Evolutionary conservation across 2,888 invertebrate species (phyloP), one percentile per base, ranked within the genome.

Genomic region (Macaria notata): DNA sequence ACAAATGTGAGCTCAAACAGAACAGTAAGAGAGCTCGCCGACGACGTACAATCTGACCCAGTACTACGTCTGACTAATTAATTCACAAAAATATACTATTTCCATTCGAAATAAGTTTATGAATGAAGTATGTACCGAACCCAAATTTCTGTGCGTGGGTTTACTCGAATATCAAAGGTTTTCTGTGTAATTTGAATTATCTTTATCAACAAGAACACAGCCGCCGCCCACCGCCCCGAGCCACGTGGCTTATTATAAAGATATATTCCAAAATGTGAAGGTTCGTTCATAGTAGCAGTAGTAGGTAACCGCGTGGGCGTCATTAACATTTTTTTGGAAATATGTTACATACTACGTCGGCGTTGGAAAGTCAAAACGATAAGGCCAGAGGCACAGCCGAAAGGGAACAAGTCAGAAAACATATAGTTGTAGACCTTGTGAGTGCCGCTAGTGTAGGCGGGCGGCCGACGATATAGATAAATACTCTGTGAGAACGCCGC

Each of bases 131-230:
- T 2, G 19, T 19, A 7, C 33, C 33, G 33, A 36, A 3, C 1
- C 6, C 36, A 4, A 8, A 1, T 7, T n/a, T 4, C 8, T 9
- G 45, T 42, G 33, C 49, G 55, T 45, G 46, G 49, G 39, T 46
- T n/a, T 41, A 41, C 3, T 36, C 33, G 4, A 49, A 49, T 46
- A 55, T 49, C 41, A 55, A 55, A 55, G 30, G 31, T 41, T 41
- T 4, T n/a, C 41, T 33, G 4, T 7, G 9, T 29, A 33, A 29
- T 48, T 45, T 49, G 7, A 46, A 46, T 54, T 54, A 31, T 54
- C 55, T 44, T 44, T 49, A 55, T 49, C 45, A 49, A 49, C 46
- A 49, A 31, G 41, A 46, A 45, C 29, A 29, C 55, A 55, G 55
- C 49, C 49, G n/a, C 49, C 31, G 48, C 48, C 31, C 31, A 42